Evolutionary conservation across 2,797 vertebrate genomes (phyloP).

Genomic region (Myotis vivesi): DNA sequence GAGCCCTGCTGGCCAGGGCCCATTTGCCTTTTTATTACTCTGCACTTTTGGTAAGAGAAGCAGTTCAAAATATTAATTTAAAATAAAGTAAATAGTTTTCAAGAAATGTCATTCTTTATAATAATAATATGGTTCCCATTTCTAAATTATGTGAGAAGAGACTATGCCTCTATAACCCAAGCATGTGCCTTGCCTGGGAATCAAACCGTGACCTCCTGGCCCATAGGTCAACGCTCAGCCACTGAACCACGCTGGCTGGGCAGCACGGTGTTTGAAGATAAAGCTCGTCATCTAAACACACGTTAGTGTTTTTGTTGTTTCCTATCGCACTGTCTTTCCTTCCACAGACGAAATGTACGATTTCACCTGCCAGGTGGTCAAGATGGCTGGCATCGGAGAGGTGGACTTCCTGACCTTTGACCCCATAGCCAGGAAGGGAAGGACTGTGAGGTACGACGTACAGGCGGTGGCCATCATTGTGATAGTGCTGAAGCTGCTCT

Average conservation of each 20-base stretch:
- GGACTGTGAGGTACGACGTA: constrained; percentile 88
- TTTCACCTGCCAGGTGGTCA: constrained; percentile 87
- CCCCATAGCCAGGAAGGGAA: constrained; percentile 69
- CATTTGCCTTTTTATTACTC: not conserved
- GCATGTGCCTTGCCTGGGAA: too few relatives aligned
- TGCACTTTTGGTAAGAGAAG: not conserved
- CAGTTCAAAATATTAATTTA: not conserved
- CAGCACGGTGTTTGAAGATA: not conserved
- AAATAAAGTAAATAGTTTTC: not conserved
- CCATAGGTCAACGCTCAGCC: too few relatives aligned
- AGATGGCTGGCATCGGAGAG: constrained; percentile 81
- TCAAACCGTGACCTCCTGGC: too few relatives aligned
- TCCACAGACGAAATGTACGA: constrained; percentile 89
- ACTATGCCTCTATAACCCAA: not conserved
- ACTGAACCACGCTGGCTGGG: too few relatives aligned
- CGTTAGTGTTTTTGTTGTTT: not conserved
- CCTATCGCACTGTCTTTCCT: not conserved
- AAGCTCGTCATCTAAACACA: not conserved
- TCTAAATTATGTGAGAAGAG: not conserved
- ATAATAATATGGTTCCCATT: not conserved
- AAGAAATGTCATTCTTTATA: not conserved
- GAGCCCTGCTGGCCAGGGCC: too few relatives aligned
- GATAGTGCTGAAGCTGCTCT: constrained; percentile 92
- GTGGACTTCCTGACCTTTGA: constrained; percentile 83
- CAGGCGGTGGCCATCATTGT: constrained; percentile 89